These are phyloP conservation scores for Nomada lathburiana DNA, from an alignment of 2,888 invertebrate species.

Conservation along the genomic window DNA sequence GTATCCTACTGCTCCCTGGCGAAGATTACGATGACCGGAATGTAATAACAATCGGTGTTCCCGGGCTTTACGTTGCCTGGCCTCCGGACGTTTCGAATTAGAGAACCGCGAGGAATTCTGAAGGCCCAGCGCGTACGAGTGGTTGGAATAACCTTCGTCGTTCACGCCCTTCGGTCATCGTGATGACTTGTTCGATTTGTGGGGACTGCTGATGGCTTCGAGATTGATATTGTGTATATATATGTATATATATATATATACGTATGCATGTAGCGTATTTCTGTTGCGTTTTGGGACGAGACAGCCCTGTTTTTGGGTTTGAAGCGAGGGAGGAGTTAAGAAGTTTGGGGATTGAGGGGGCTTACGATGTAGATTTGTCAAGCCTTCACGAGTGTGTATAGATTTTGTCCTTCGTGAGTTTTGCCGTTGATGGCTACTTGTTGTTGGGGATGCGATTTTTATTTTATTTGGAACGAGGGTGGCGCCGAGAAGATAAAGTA, in stretches of 20 bases:
- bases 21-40: constrained; percentile 52
- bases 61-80: constrained; percentile 24
- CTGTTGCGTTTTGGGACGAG: no score
- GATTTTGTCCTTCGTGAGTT: no score
- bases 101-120: constrained; percentile 38
- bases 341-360: background rate
- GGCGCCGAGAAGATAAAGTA: no score
- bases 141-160: constrained; percentile 6
- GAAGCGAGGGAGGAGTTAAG: background rate
- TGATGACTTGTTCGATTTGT: constrained; percentile 2
- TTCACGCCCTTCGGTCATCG: constrained; percentile 6
- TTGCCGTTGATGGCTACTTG: no score
- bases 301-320: background rate
- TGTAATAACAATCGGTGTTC: constrained; percentile 55
- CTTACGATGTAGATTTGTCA: no score
- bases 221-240: background rate
- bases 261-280: no score
- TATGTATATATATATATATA: no score
- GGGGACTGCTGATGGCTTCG: background rate
- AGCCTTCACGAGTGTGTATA: no score
- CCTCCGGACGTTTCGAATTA: constrained; percentile 41
- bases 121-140: constrained; percentile 3
- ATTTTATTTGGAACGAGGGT: no score
- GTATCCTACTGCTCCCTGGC: constrained; percentile 24
- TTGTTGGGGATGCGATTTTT: no score